A percentile compares a stretch with the other conserved stretches of the same genome.
Conservation (phyloP, 1,140 invertebrate genomes). For the Bombus affinis region DNA sequence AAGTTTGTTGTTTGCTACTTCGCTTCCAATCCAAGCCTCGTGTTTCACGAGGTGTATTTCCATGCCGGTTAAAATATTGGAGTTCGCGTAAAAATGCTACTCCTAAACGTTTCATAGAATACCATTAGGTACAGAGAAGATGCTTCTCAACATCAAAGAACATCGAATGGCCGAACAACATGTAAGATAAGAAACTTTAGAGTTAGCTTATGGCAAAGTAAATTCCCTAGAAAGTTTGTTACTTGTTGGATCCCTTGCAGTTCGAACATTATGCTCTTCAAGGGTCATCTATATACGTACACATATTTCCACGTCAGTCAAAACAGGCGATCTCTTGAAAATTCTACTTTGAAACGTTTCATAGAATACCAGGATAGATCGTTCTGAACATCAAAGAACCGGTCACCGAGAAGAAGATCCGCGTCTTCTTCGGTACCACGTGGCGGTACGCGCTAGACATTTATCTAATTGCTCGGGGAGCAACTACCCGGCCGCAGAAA, state of each 20-base stretch:
- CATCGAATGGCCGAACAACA: not conserved
- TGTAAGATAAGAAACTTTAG: not conserved
- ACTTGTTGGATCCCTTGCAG: not conserved
- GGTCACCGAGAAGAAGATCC: not conserved
- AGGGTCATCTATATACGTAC: not conserved
- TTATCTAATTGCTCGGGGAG: conserved; percentile 67
- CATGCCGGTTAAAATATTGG: not conserved
- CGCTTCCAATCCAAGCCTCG: not conserved
- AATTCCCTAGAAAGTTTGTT: not conserved
- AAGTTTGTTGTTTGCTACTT: not conserved
- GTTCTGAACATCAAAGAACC: not conserved
- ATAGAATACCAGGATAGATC: not conserved
- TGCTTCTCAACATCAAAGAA: not conserved
- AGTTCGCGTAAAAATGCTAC: not conserved
- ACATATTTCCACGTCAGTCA: not conserved
- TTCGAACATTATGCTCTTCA: not conserved
- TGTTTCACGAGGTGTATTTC: not conserved
- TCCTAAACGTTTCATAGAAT: not conserved
- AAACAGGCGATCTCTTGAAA: not conserved
- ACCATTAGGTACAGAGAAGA: not conserved
- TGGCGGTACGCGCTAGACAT: conserved; percentile 33
- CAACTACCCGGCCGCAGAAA: conserved; percentile 67
- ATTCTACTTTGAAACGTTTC: not conserved
- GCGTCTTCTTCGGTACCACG: not conserved
- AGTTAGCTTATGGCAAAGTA: not conserved